These are phyloP conservation scores for Antedon mediterranea DNA, from an alignment of 53 echinoderm and acorn worm genomes.

Conservation along the genomic window DNA sequence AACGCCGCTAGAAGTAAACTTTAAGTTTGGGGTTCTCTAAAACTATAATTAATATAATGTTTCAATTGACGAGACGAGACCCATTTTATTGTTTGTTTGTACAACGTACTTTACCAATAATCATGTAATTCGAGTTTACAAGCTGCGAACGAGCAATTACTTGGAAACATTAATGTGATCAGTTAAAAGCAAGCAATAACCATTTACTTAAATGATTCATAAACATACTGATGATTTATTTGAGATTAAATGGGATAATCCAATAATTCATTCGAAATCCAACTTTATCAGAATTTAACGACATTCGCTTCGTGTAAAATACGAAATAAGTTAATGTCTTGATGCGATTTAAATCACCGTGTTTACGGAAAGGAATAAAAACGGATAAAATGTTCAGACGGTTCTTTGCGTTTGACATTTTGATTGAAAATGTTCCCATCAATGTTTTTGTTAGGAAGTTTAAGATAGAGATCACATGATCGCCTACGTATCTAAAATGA, in stretches of 20 bases:
- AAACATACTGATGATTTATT: background rate
- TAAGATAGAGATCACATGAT: too few species aligned
- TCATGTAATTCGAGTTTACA: background rate
- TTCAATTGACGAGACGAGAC: too few species aligned
- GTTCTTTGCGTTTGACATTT: background rate
- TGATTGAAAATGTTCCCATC: background rate
- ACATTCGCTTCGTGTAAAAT: background rate
- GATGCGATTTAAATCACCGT: background rate
- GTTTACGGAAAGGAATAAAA: background rate
- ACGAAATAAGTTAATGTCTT: background rate
- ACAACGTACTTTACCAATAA: too few species aligned
- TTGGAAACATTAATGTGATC: background rate
- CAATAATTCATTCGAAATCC: background rate
- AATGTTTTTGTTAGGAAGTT: too few species aligned
- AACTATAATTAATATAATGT: too few species aligned
- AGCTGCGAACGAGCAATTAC: background rate
- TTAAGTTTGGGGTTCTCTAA: too few species aligned
- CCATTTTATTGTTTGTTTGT: too few species aligned
- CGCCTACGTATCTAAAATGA: too few species aligned
- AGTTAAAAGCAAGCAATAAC: background rate
- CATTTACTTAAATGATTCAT: background rate
- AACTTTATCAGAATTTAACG: background rate
- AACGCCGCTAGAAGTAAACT: too few species aligned
- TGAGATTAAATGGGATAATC: background rate
- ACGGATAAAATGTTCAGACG: background rate